Percentiles rank a stretch among this genome's conserved stretches.
These are phyloP conservation scores for Stenurella melanura DNA, from an alignment of 2,888 invertebrate genomes.

Conservation along the genomic window DNA sequence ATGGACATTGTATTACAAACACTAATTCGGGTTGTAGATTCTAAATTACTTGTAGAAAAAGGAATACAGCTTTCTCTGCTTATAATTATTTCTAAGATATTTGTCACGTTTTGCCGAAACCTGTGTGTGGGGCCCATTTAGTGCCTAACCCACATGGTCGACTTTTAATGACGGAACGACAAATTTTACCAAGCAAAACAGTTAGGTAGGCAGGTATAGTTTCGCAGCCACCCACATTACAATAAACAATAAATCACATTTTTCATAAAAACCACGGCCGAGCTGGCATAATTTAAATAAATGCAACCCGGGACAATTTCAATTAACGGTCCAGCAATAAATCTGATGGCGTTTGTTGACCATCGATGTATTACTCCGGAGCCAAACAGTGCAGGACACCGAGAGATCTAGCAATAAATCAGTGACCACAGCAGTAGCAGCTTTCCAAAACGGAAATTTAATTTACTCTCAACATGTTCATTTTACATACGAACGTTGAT, in stretches of 20 bases:
- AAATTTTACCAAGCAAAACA: conserved; percentile 16
- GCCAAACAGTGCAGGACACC: conserved; percentile 59
- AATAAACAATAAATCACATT: conserved; percentile 25
- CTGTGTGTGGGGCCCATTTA: conserved; percentile 14
- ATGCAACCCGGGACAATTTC: conserved; percentile 39
- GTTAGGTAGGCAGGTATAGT: conserved; percentile 25
- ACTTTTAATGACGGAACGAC: conserved; percentile 27
- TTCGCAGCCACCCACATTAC: conserved; percentile 19
- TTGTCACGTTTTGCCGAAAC: background rate
- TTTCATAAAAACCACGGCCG: conserved; percentile 13
- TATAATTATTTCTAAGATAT: background rate
- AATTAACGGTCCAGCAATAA: conserved; percentile 42
- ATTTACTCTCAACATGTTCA: conserved; percentile 67
- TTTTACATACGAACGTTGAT: conserved; percentile 66
- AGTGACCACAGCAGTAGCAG: conserved; percentile 62
- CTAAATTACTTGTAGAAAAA: no score
- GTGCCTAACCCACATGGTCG: conserved; percentile 17
- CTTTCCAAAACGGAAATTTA: conserved; percentile 68
- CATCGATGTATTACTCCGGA: conserved; percentile 45
- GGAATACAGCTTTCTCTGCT: background rate
- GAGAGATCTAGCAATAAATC: conserved; percentile 61
- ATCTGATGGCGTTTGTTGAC: conserved; percentile 44
- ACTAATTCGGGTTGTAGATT: no score
- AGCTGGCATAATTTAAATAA: conserved; percentile 38
- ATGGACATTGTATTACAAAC: no score